Base-by-base conservation (phyloP, 2,797 vertebrate genomes). In the Catharus ustulatus region DNA sequence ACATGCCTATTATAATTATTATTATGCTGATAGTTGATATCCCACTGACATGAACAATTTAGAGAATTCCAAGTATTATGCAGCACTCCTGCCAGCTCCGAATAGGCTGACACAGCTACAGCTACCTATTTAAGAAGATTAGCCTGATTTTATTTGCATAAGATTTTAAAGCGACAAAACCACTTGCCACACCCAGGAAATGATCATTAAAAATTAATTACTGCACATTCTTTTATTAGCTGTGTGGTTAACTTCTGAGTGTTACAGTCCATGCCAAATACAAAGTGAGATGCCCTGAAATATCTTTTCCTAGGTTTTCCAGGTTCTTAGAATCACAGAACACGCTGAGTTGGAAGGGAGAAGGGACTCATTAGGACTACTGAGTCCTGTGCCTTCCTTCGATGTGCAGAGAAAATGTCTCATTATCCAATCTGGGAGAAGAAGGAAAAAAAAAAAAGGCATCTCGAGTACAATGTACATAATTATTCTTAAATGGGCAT, bases 41-140 rank as follows among this genome's bases (percentile, higher is more conserved):
- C 97, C 98, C 98, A 98, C 96, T 90, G 97, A 98, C 98, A 98
- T 93, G 97, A 98, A 98, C 96, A 98, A 98, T 98, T 96, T 94
- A 97, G 98, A 98, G 98, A 99, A 98, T 98, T 95, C 92, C 95
- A 98, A 98, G 98, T 98, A 99, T 98, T 98, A 98, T 96, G 97
- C 97, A 71, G 97, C 98, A 97, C 97, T 97, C 97, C 98, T 98
- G 98, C 97, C 93, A 98, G 97, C 97, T 98, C 95, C 23, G 92
- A 83, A 89, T 81, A 43, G 69, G 87, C 93, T 97, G 97, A 97
- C 95, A 97, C 90, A 86, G 97, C 98, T 95, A 97, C 86, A 90
- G 97, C 98, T 98, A 98, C 98, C 98, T 98, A 97, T 98, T 98
- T 98, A 98, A 98, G 97, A 97, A 98, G 98, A 99, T 99, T 98